Evolutionary conservation across 2,113 vertebrate species (phyloP), one percentile per base, ranked within the genome.

Genomic region (Dicerorhinus sumatrensis): DNA sequence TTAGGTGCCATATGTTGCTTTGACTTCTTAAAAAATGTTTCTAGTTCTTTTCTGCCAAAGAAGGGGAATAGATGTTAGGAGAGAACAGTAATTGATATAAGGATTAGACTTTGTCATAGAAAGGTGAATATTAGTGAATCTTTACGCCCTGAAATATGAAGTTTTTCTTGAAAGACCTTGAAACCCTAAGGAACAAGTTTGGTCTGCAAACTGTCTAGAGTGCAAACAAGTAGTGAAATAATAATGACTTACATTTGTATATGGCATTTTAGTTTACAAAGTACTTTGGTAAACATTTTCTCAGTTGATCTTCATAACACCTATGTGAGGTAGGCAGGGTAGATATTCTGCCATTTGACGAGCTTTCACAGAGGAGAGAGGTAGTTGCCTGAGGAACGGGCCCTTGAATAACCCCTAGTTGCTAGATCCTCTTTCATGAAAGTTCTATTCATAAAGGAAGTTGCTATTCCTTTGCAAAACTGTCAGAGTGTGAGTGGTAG

Each of bases 1-100:
- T 95, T 89, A 81, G 85, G 51, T 48, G 27, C 42, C 51, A 10
- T 29, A 56, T 70, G 60, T 77, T 94, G 51, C 60, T 96, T 94
- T 96, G 80, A 84, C 20, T 96, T 96, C 17, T 85, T 75, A 80
- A 95, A 79, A 46, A 48, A 84, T 80, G 31, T 77, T 92, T 85
- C 51, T 92, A 70, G 25, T 65, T 93, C 73, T 87, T 2, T 90
- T 95, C 65, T 94, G 39, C 39, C 75, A 93, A 87, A 83, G 65
- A 60, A 42, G 6, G 48, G 56, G 12, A 46, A 36, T 94, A 82
- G n/a, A 82, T 63, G 31, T 63, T 77, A 96, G 60, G 65, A 58
- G n/a, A 87, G 51, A 93, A 76, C 21, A 60, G 20, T 91, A 84
- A 33, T 58, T 97, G 54, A 36, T 69, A 48, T 76, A 81, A 81